Evolutionary conservation across 2,797 vertebrate genomes (phyloP).

Genomic region (Gambusia yucatana): DNA sequence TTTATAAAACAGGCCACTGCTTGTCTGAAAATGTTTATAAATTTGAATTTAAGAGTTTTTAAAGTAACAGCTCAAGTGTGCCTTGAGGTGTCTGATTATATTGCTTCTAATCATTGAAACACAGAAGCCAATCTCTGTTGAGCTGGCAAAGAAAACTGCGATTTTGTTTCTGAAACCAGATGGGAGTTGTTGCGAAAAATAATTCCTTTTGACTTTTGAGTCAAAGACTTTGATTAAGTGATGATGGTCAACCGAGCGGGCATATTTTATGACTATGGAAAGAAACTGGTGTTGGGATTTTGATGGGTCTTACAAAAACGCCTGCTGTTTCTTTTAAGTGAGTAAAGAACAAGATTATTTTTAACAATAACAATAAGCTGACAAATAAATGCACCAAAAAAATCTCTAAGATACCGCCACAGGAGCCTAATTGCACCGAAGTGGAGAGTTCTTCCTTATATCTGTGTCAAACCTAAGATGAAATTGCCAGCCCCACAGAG

Average conservation of each 20-base stretch:
- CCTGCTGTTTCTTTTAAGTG: not conserved
- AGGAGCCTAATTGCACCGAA: not conserved
- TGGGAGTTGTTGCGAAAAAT: not conserved
- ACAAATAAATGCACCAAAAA: not conserved
- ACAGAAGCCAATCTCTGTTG: constrained; percentile 39
- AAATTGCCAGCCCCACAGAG: not conserved
- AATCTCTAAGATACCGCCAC: not conserved
- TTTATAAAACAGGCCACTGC: not conserved
- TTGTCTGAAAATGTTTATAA: not conserved
- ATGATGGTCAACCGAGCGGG: not conserved
- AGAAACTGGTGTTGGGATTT: not conserved
- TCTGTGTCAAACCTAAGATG: not conserved
- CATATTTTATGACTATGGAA: not conserved
- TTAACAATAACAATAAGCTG: not conserved
- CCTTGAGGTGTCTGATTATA: constrained; percentile 23
- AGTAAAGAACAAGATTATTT: not conserved
- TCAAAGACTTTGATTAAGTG: not conserved
- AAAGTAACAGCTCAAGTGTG: constrained; percentile 23
- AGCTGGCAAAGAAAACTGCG: not conserved
- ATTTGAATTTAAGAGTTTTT: not conserved
- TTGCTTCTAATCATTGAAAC: constrained; percentile 40
- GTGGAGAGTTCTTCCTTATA: not conserved
- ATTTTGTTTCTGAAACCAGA: not conserved
- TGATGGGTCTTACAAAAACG: not conserved
- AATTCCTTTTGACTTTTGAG: constrained; percentile 1